A percentile compares a stretch with the other conserved stretches of the same genome.
Conservation (phyloP, 30 jellyfish, hydroid and myxozoan species). For the Chrysaora quinquecirrha region DNA sequence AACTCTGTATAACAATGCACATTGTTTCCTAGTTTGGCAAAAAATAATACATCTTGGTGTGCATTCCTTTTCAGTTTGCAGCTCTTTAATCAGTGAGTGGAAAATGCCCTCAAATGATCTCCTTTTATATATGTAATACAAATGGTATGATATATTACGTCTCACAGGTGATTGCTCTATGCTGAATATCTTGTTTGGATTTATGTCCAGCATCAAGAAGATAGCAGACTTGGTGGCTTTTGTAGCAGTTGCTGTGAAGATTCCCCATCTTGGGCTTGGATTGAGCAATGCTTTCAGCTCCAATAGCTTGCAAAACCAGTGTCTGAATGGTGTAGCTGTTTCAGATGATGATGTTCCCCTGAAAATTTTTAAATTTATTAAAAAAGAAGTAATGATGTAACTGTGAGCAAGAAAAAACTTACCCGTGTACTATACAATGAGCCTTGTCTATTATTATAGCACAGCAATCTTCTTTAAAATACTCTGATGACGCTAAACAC, state of each 20-base stretch:
- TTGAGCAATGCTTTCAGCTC: too few relatives aligned
- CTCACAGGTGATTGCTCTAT: conserved; percentile 24
- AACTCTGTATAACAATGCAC: too few relatives aligned
- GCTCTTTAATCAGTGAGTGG: too few relatives aligned
- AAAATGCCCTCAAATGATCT: too few relatives aligned
- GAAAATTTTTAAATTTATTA: neutral
- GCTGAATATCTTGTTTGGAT: too few relatives aligned
- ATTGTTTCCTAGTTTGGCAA: too few relatives aligned
- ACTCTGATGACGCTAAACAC: conserved; percentile 17
- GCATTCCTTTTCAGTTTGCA: too few relatives aligned
- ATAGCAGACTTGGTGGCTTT: too few relatives aligned
- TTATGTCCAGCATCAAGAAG: neutral
- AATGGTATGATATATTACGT: conserved; percentile 1
- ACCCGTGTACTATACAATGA: conserved; percentile 32
- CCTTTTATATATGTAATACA: conserved; percentile 7
- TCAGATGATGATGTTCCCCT: neutral
- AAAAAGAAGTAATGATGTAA: neutral
- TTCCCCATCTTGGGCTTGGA: neutral
- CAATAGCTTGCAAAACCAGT: conserved; percentile 18
- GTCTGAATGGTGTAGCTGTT: conserved; percentile 6
- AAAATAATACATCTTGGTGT: conserved; percentile 3
- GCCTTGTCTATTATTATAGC: conserved; percentile 30
- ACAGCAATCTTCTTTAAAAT: conserved; percentile 20
- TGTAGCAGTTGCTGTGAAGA: conserved; percentile 52
- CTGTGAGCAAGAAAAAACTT: too few relatives aligned